Percentiles rank a stretch among this genome's conserved stretches.
These are phyloP conservation scores for Cyclophora albipunctata DNA, from an alignment of 2,888 invertebrate genomes.

Conservation along the genomic window DNA sequence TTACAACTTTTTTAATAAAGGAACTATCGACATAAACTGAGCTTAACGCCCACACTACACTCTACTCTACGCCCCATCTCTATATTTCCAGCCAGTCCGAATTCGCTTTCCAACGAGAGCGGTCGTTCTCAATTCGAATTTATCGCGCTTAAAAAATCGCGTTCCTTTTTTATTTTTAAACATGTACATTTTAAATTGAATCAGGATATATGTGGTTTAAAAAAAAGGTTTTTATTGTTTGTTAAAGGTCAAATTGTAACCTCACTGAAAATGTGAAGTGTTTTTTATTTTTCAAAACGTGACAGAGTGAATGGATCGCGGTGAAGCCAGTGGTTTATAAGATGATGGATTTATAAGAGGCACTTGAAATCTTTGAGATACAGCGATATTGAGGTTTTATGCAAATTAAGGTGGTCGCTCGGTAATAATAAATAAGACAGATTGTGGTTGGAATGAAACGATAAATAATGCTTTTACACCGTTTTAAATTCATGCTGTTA, in stretches of 20 bases:
- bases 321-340: background rate
- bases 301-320: constrained; percentile 14
- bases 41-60: background rate
- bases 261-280: background rate
- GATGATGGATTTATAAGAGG: background rate
- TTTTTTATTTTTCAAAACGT: constrained; percentile 6
- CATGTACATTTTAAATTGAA: constrained; percentile 1
- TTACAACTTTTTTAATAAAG: no score
- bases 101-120: constrained; percentile 18
- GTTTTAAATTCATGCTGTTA: background rate
- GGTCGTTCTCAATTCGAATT: constrained; percentile 20
- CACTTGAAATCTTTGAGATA: background rate
- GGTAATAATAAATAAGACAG: background rate
- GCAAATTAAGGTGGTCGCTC: background rate
- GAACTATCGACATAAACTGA: background rate
- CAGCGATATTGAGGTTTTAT: background rate
- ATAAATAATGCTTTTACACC: background rate
- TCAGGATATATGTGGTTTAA: background rate
- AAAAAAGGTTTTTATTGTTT: background rate
- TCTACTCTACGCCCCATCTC: constrained; percentile 12
- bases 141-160: constrained; percentile 21
- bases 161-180: constrained; percentile 12
- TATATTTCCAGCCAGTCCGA: constrained; percentile 20
- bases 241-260: background rate
- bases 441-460: background rate